phyloP scores from a whole-genome alignment of 2,113 vertebrate species.

The Drymodes brunneopygia region DNA sequence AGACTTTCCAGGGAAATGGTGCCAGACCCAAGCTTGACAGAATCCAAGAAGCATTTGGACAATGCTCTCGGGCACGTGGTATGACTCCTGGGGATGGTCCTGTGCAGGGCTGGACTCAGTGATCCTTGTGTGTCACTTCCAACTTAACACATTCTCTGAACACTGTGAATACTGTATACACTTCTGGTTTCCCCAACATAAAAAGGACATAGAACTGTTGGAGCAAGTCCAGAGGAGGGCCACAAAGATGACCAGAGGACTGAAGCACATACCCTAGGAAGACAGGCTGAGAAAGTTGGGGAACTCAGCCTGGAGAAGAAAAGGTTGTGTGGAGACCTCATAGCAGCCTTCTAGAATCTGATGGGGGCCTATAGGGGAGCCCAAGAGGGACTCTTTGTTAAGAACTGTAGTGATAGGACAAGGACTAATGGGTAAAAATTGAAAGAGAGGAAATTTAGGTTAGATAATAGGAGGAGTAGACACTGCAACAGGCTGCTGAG shows the following conservation, averaged over 20 bases:
- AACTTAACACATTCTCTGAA: background rate
- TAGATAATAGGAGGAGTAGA: background rate
- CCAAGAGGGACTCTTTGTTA: background rate
- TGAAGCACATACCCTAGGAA: background rate
- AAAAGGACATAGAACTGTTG: background rate
- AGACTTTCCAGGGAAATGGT: no score
- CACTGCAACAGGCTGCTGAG: background rate
- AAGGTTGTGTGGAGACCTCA: background rate
- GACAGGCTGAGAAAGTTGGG: background rate
- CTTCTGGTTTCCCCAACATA: background rate
- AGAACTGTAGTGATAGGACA: background rate
- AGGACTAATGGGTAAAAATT: background rate
- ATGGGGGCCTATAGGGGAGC: background rate
- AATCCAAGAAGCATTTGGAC: background rate
- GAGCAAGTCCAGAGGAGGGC: background rate
- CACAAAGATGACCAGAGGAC: background rate
- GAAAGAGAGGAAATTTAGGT: background rate
- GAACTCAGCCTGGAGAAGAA: background rate
- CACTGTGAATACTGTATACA: background rate
- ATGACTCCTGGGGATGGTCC: background rate
- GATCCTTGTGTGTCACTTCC: background rate
- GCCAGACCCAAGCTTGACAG: background rate
- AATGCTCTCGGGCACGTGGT: background rate
- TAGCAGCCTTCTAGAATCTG: background rate
- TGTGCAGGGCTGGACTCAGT: no score